Conservation (phyloP, 2,888 invertebrate species). For the Polylopha cassiicola region DNA sequence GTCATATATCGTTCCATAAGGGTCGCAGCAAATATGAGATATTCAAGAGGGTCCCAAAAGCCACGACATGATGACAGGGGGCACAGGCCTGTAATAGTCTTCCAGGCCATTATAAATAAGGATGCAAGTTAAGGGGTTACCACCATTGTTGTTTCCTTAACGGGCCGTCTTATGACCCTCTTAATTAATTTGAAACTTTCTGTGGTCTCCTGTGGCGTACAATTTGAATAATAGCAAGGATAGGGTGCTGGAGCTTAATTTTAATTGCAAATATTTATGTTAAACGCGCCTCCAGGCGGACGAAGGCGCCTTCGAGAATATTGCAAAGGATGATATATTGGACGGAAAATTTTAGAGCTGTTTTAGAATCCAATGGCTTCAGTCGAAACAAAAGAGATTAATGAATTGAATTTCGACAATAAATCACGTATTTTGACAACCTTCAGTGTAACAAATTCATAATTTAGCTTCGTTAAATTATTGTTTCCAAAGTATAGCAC, state of each 20-base stretch:
- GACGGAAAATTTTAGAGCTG: conserved; percentile 35
- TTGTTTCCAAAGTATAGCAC: no score
- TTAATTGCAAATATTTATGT: conserved; percentile 78
- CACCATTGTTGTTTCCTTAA: conserved; percentile 74
- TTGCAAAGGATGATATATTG: conserved; percentile 67
- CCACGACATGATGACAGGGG: conserved; percentile 58
- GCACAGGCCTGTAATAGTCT: conserved; percentile 49
- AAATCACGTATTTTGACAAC: conserved; percentile 10
- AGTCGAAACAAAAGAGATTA: conserved; percentile 18
- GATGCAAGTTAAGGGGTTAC: conserved; percentile 43
- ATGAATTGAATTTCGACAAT: conserved; percentile 10
- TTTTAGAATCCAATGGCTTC: conserved; percentile 25
- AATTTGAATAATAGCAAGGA: conserved; percentile 75
- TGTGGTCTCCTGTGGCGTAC: conserved; percentile 73
- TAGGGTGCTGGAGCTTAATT: conserved; percentile 71
- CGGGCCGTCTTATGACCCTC: conserved; percentile 74
- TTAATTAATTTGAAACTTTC: conserved; percentile 78
- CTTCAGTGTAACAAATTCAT: conserved; percentile 1
- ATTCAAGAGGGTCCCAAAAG: conserved; percentile 42
- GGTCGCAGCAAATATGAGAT: conserved; percentile 49
- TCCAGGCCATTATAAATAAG: conserved; percentile 65
- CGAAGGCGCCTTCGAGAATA: conserved; percentile 46
- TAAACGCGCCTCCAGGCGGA: conserved; percentile 55
- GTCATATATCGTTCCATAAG: conserved; percentile 48
- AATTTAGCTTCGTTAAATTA: no score